phyloP scores from a whole-genome alignment of 2,113 vertebrate species.

The Columba livia region DNA sequence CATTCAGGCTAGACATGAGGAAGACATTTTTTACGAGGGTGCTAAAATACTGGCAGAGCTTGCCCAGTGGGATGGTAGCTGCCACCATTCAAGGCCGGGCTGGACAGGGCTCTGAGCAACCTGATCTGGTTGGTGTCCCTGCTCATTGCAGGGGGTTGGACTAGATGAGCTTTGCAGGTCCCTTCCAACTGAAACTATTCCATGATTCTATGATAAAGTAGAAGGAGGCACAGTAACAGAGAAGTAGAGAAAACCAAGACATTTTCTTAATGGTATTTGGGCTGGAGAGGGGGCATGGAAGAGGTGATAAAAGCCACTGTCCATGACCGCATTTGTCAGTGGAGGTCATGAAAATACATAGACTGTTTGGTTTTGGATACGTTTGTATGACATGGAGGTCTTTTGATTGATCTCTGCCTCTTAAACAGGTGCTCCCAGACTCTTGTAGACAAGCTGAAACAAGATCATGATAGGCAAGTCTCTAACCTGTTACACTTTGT shows the following conservation, averaged over 20 bases:
- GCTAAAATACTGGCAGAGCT: too few relatives aligned
- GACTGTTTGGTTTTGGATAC: neutral
- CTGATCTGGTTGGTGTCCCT: too few relatives aligned
- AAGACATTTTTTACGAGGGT: too few relatives aligned
- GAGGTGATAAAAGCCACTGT: neutral
- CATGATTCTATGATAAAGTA: neutral
- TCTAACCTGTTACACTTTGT: neutral
- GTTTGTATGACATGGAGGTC: neutral
- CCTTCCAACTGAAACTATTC: too few relatives aligned
- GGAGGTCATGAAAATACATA: neutral
- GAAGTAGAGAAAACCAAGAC: neutral
- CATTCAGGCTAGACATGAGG: too few relatives aligned
- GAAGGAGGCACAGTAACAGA: neutral
- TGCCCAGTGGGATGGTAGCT: too few relatives aligned
- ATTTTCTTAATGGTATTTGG: neutral
- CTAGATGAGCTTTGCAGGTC: too few relatives aligned
- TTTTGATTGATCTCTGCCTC: neutral
- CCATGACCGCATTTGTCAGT: neutral
- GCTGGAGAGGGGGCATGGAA: neutral
- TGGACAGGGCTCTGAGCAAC: too few relatives aligned
- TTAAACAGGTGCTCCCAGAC: neutral
- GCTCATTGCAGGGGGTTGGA: too few relatives aligned
- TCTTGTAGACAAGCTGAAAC: neutral
- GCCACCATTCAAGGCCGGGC: too few relatives aligned
- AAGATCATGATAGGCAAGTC: neutral